Conservation (phyloP, 2,113 vertebrate genomes). For the Maccullochella peelii region DNA sequence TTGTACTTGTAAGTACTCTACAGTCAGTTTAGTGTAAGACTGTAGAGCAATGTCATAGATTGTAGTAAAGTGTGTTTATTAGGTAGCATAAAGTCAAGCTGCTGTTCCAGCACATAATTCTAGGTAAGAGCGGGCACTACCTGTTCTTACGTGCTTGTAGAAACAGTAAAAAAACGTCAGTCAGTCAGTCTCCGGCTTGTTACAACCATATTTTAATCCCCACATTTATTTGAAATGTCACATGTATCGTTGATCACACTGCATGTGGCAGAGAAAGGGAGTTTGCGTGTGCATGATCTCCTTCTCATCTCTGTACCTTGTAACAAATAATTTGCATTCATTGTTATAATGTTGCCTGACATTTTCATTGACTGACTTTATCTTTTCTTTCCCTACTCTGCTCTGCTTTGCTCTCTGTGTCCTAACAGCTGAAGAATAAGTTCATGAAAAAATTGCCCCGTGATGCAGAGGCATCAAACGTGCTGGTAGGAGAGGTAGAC, state of each 20-base stretch:
- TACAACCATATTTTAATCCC: constrained; percentile 2
- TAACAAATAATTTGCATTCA: not conserved
- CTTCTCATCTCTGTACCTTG: not conserved
- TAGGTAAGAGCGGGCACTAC: constrained; percentile 42
- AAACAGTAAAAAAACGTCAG: not conserved
- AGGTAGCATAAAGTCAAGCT: constrained; percentile 44
- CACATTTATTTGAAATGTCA: not conserved
- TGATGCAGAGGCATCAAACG: constrained; percentile 96
- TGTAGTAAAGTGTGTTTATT: constrained; percentile 22
- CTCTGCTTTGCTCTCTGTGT: not conserved
- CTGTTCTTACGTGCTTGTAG: constrained; percentile 17
- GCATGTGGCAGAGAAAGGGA: not conserved
- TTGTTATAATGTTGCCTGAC: not conserved
- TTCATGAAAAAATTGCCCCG: constrained; percentile 99
- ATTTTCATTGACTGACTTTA: not conserved
- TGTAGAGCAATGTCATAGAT: not conserved
- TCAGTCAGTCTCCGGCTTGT: not conserved
- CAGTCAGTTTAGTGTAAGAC: not conserved
- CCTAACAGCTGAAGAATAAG: constrained; percentile 93
- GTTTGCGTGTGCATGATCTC: not conserved
- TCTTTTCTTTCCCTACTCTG: no score
- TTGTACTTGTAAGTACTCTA: constrained; percentile 23
- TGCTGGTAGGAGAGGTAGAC: constrained; percentile 96
- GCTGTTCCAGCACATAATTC: constrained; percentile 45
- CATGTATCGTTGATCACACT: not conserved